Base-by-base conservation (phyloP, 2,888 invertebrate genomes). In the Mythimna ferrago region DNA sequence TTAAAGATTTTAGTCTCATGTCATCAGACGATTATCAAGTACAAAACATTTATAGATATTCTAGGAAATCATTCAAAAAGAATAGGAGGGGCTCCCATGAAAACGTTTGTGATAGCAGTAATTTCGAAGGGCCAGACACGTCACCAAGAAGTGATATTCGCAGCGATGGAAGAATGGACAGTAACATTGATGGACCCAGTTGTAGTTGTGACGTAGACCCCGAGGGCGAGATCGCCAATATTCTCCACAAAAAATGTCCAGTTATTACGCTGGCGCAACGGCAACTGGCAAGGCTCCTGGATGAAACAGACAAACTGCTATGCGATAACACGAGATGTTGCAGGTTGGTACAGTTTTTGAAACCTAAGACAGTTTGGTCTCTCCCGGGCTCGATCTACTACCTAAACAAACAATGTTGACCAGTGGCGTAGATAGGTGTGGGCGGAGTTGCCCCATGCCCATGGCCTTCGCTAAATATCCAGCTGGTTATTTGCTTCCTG, bases 231-330 rank as follows among this genome's bases (percentile, higher is more conserved):
- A 89, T 95, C 58, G 92, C 94, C 2, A 92, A 90, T 78, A 94
- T 96, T 72, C 87, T 95, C 9, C 95, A 95, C 80, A 95, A 93
- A 79, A 96, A 96, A 87, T 94, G 94, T 68, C 94, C 95, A 7
- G 94, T 95, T 1, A 95, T 96, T 26, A 91, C 90, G 9, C 84
- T 96, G 61, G 96, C 96, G 2, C 93, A 94, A 79, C 91, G 93
- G 63, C 96, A 96, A 82, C 89, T 95, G 2, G 90, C 93, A 72
- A 90, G 88, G 62, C 87, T 96, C 26, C 84, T 95, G n/a, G 92
- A 94, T 66, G 94, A 94, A 85, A 95, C 94, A 19, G 94, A 94
- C 78, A 90, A 87, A 81, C 86, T 95, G 51, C 77, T 94, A 6
- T 91, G 92, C 73, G 92, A 94, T 63, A 93, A 94, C 81, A 88